Evolutionary conservation across 37 sponge, comb jelly and placozoan genomes (phyloP).

Genomic region (Diacarnus erythraeanus): DNA sequence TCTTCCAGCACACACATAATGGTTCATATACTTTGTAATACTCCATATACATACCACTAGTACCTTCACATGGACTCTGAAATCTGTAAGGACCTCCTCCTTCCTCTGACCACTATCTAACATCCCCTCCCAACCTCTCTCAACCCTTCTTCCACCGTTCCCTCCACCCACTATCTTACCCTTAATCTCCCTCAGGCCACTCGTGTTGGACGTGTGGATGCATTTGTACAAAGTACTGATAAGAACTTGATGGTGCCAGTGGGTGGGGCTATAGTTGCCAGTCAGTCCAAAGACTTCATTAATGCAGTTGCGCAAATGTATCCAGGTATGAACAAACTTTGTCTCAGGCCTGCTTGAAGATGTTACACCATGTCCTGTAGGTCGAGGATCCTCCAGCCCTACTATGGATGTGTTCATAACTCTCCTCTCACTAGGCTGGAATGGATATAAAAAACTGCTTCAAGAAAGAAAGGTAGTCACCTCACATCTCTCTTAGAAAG

Average conservation of each 20-base stretch:
- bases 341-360: too few species aligned
- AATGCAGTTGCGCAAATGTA: conserved; percentile 75
- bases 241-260: conserved; percentile 99
- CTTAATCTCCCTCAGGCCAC: conserved; percentile 42
- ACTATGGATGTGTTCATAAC: conserved; percentile 93
- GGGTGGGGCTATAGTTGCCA: conserved; percentile 92
- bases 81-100: not conserved
- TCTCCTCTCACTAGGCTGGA: conserved; percentile 82
- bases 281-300: conserved; percentile 64
- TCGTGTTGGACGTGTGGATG: conserved; percentile 84
- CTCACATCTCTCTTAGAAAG: not conserved
- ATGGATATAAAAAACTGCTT: conserved; percentile 68
- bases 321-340: conserved; percentile 88
- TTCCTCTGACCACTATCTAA: not conserved
- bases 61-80: too few species aligned
- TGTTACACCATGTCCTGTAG: conserved; percentile 52
- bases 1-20: too few species aligned
- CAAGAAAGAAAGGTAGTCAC: conserved; percentile 68
- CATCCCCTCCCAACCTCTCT: not conserved
- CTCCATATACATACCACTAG: too few species aligned
- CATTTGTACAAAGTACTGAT: conserved; percentile 96
- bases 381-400: conserved; percentile 88
- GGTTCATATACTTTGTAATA: too few species aligned
- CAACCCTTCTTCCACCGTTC: not conserved
- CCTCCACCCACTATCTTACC: not conserved